Evolutionary conservation across 2,888 invertebrate species (phyloP).

Genomic region (Eupelmus urozonus): DNA sequence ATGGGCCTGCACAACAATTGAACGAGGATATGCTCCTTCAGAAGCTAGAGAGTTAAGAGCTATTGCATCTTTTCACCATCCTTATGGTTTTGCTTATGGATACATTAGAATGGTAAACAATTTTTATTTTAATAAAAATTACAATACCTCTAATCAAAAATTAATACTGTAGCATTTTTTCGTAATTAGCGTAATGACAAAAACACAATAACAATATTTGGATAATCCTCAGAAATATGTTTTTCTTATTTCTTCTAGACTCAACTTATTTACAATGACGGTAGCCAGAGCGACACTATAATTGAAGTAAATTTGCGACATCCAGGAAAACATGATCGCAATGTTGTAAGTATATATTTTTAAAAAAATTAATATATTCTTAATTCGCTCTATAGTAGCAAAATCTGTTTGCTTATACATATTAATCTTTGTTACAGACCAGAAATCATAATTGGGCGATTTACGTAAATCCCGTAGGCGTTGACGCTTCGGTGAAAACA

Average conservation of each 20-base stretch:
- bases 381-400: no score
- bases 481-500: slow-evolving; percentile 91
- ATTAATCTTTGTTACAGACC: slow-evolving; percentile 80
- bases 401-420: no score
- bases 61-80: slow-evolving; percentile 95
- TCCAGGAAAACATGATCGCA: slow-evolving; percentile 90
- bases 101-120: slow-evolving; percentile 87
- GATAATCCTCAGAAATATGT: not conserved
- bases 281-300: slow-evolving; percentile 91
- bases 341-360: slow-evolving; percentile 80
- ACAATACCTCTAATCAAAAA: no score
- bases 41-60: slow-evolving; percentile 92
- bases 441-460: slow-evolving; percentile 92
- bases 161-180: no score
- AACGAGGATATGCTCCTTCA: slow-evolving; percentile 91
- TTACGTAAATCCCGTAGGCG: slow-evolving; percentile 93
- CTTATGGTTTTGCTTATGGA: slow-evolving; percentile 90
- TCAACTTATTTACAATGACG: slow-evolving; percentile 92
- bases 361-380: no score
- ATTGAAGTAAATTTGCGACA: slow-evolving; percentile 94
- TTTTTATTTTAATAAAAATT: not conserved
- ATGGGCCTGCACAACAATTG: slow-evolving; percentile 92
- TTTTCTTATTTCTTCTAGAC: slow-evolving; percentile 78
- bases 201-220: not conserved
- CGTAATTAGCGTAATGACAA: no score